Conservation (phyloP, 2,888 invertebrate species). For the Priocnemis perturbator region DNA sequence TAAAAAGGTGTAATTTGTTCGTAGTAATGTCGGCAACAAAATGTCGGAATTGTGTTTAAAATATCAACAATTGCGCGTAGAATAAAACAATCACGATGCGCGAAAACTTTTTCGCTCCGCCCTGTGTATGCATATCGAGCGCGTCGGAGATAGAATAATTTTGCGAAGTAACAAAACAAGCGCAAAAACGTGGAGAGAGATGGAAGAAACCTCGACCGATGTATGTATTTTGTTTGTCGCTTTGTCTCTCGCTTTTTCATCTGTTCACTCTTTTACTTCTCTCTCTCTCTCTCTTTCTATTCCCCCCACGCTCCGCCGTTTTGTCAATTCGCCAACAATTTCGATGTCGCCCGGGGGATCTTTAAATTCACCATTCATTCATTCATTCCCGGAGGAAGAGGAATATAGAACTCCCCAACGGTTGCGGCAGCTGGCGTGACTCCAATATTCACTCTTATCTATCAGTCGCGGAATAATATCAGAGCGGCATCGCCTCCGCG, state of each 20-base stretch:
- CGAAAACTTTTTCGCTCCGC: no score
- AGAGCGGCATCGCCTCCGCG: conserved; percentile 32
- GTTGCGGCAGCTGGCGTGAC: conserved; percentile 42
- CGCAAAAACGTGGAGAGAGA: no score
- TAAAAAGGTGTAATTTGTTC: no score
- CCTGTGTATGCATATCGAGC: no score
- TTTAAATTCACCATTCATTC: conserved; percentile 4
- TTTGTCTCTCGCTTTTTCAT: not conserved
- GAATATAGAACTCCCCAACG: conserved; percentile 35
- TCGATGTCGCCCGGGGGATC: conserved; percentile 2
- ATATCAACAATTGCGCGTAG: no score
- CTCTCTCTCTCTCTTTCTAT: not conserved
- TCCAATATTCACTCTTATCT: conserved; percentile 54
- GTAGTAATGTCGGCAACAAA: no score
- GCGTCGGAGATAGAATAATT: no score
- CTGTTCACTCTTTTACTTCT: not conserved
- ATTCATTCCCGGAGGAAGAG: conserved; percentile 34
- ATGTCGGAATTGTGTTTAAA: no score
- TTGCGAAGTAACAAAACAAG: no score
- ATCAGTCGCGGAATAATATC: conserved; percentile 49
- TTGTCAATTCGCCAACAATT: conserved; percentile 5
- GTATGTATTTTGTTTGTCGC: no score
- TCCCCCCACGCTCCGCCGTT: not conserved
- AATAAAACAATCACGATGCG: no score
- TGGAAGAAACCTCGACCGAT: no score